Conservation (phyloP, 2,113 vertebrate genomes). For the Diadophis punctatus region DNA sequence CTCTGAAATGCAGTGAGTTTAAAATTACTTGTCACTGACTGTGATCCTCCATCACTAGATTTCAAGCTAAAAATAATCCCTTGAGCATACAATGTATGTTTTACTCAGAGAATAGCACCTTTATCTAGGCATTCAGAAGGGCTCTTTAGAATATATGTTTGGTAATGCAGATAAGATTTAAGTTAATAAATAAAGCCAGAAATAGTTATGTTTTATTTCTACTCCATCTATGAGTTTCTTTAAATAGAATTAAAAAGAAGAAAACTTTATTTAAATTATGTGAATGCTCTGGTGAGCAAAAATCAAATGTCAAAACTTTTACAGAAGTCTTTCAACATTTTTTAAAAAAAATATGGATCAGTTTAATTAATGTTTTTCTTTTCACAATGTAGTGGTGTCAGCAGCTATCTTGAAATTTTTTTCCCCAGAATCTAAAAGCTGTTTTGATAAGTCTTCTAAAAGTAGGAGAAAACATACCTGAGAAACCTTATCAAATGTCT, state of each 20-base stretch:
- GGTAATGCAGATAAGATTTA: not conserved
- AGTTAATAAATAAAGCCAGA: not conserved
- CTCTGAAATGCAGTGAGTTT: not conserved
- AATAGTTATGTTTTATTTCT: not conserved
- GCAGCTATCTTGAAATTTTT: conserved; percentile 51
- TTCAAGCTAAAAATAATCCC: rapidly evolving
- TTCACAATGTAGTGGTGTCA: conserved; percentile 49
- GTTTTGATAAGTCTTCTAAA: conserved; percentile 32
- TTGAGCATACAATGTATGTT: not conserved
- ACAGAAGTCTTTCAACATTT: conserved; percentile 20
- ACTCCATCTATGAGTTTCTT: not conserved
- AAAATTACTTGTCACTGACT: not conserved
- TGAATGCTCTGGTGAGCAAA: conserved; percentile 30
- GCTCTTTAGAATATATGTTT: not conserved
- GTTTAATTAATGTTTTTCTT: conserved; percentile 48
- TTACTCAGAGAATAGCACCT: too few species aligned
- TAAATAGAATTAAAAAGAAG: not conserved
- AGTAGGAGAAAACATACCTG: not conserved
- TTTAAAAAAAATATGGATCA: conserved; percentile 26
- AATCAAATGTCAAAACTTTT: conserved; percentile 52
- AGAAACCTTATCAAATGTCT: not conserved
- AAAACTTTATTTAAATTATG: conserved; percentile 2
- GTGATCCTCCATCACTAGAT: not conserved
- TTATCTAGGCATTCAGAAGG: not conserved
- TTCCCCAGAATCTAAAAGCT: conserved; percentile 51